Percentiles rank a stretch among this genome's conserved stretches.
Evolutionary conservation across 1,140 invertebrate species (phyloP).

Genomic region (Bradynema listronoti): DNA sequence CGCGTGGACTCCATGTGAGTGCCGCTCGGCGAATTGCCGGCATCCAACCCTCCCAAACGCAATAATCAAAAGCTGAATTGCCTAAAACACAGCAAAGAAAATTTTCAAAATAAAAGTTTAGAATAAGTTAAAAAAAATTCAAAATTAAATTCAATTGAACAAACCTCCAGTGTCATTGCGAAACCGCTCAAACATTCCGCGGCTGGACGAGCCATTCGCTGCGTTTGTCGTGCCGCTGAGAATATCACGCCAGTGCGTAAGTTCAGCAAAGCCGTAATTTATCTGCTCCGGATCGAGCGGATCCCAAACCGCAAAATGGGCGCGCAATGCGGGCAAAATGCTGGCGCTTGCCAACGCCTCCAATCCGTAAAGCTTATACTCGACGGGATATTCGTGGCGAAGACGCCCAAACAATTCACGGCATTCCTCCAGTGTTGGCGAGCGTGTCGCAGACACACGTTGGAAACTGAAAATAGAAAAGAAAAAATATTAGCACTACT

Average conservation of each 20-base stretch:
- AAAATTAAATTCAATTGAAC: slow-evolving; percentile 9
- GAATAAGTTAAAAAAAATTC: slow-evolving; percentile 3
- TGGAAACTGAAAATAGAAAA: slow-evolving; percentile 4
- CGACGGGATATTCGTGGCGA: slow-evolving; percentile 64
- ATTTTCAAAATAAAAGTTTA: background rate
- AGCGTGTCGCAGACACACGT: slow-evolving; percentile 17
- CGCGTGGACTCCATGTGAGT: slow-evolving; percentile 61
- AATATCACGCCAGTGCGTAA: slow-evolving; percentile 69
- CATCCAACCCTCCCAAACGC: slow-evolving; percentile 80
- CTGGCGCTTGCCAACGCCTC: slow-evolving; percentile 60
- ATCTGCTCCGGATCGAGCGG: slow-evolving; percentile 65
- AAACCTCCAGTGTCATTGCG: slow-evolving; percentile 17
- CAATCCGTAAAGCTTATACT: slow-evolving; percentile 63
- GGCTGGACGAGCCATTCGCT: slow-evolving; percentile 35
- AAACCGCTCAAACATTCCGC: slow-evolving; percentile 27
- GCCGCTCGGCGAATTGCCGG: slow-evolving; percentile 70
- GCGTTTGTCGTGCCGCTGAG: slow-evolving; percentile 58
- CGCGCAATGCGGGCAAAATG: slow-evolving; percentile 58
- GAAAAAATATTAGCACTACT: too few species aligned
- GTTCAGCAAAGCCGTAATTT: slow-evolving; percentile 65
- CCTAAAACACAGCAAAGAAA: slow-evolving; percentile 60
- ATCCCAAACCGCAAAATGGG: slow-evolving; percentile 67
- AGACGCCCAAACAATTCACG: slow-evolving; percentile 70
- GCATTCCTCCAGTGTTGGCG: slow-evolving; percentile 65
- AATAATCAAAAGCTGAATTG: slow-evolving; percentile 44